phyloP scores from a whole-genome alignment of 2,888 invertebrate species.

The Anoplius nigerrimus region DNA sequence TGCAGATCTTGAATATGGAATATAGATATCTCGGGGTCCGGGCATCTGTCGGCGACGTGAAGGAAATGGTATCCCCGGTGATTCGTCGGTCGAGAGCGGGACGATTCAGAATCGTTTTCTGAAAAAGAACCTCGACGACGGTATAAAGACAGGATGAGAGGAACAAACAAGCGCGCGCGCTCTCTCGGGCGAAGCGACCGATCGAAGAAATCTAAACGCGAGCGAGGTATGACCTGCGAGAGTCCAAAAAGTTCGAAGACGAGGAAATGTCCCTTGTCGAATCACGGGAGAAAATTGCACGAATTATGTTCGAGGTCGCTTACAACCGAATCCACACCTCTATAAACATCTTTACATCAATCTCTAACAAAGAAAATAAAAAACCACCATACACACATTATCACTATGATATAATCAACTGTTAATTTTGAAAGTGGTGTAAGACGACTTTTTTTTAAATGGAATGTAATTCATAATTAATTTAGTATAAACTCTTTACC shows the following conservation, averaged over 20 bases:
- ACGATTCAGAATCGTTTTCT: conserved; percentile 42
- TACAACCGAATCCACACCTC: too few relatives aligned
- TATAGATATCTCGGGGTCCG: conserved; percentile 51
- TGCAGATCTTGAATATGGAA: conserved; percentile 45
- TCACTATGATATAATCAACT: too few relatives aligned
- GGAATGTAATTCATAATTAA: too few relatives aligned
- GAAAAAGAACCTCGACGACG: not conserved
- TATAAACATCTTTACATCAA: too few relatives aligned
- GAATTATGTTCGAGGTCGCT: not conserved
- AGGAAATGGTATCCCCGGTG: conserved; percentile 56
- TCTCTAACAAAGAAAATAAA: too few relatives aligned
- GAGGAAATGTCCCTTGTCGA: not conserved
- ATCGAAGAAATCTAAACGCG: too few relatives aligned
- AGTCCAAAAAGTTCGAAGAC: not conserved
- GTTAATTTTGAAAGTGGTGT: too few relatives aligned
- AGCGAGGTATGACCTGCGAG: not conserved
- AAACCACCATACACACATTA: too few relatives aligned
- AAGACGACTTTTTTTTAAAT: too few relatives aligned
- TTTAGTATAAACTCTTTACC: too few relatives aligned
- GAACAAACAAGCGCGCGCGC: not conserved
- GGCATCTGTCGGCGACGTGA: conserved; percentile 54
- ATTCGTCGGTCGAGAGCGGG: conserved; percentile 48
- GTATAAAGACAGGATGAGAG: not conserved
- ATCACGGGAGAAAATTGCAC: not conserved
- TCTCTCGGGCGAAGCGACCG: too few relatives aligned